Evolutionary conservation across 2,113 vertebrate species (phyloP), one percentile per base, ranked within the genome.

Genomic region (Lichenostomus cassidix): DNA sequence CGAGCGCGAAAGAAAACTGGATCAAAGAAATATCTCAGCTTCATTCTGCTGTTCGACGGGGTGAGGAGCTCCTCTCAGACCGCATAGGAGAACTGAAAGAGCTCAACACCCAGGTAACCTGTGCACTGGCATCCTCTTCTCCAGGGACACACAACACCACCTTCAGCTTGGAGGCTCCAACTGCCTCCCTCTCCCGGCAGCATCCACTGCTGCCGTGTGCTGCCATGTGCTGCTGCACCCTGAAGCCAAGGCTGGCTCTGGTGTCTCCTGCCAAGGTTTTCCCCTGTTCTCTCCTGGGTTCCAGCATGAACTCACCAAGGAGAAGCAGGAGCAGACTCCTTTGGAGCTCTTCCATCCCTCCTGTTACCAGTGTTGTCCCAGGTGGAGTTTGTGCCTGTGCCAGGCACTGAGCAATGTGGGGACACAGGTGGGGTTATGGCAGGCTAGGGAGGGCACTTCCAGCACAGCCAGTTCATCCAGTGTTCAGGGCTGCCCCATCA

Each of bases 71-170:
- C 18, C 67, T 77, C 47, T 89, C 89, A 78, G 91, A 88, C 12
- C 47, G 42, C 52, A 81, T 39, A 64, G 83, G 53, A 79, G 92
- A 97, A n/a, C 93, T 96, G 64, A 90, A 94, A 29, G 96, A 97
- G 70, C 96, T 98, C 77, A 87, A 74, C 8, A 59, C n/a, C 25
- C 97, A 98, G 97, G 97, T 98, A 64, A 64, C 28, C 24, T 74
- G 9, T 39, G 14, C 49, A 27, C 17, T 16, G 33, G 12, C 15
- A 39, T 41, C 49, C 17, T 67, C 11, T 77, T 69, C 67, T 44
- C 33, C 75, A 65, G 33, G 52, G 19, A 14, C 35, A 50, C 8
- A 53, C 29, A 75, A 8, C 28, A 37, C 15, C 46, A 31, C 46
- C 29, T 42, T 13, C 81, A 59, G 12, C 68, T 42, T 50, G 27